Conservation (phyloP, 2,797 vertebrate species). For the Carapus acus region DNA sequence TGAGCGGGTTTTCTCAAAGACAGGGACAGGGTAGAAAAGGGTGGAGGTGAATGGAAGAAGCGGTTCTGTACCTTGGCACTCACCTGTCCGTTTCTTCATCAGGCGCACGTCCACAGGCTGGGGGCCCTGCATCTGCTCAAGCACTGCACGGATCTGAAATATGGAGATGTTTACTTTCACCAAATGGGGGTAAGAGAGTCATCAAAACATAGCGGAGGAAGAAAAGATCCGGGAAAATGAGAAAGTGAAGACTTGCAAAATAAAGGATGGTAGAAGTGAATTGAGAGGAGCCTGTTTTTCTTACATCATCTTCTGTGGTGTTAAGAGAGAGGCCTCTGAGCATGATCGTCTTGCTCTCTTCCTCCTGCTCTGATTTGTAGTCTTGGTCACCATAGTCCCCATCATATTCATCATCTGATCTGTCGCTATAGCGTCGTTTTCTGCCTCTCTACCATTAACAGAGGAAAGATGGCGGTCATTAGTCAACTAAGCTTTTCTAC, state of each 20-base stretch:
- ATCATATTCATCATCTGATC: constrained; percentile 89
- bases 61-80: constrained; percentile 60
- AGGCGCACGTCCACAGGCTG: constrained; percentile 91
- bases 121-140: constrained; percentile 87
- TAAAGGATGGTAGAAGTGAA: too few relatives aligned
- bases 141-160: constrained; percentile 80
- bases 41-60: constrained; percentile 46
- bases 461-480: neutral
- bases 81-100: constrained; percentile 96
- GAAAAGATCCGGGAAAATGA: too few relatives aligned
- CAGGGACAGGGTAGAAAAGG: constrained; percentile 69
- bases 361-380: constrained; percentile 83
- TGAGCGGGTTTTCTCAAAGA: constrained; percentile 74
- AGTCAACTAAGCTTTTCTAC: too few relatives aligned
- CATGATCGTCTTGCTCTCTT: constrained; percentile 93
- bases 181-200: too few relatives aligned
- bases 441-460: constrained; percentile 64
- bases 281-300: constrained; percentile 32
- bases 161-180: neutral
- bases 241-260: too few relatives aligned
- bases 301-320: constrained; percentile 86
- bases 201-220: too few relatives aligned
- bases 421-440: constrained; percentile 83
- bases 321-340: constrained; percentile 85
- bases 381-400: constrained; percentile 89